Evolutionary conservation across 2,797 vertebrate species (phyloP), one percentile per base, ranked within the genome.

Genomic region (Periparus ater): DNA sequence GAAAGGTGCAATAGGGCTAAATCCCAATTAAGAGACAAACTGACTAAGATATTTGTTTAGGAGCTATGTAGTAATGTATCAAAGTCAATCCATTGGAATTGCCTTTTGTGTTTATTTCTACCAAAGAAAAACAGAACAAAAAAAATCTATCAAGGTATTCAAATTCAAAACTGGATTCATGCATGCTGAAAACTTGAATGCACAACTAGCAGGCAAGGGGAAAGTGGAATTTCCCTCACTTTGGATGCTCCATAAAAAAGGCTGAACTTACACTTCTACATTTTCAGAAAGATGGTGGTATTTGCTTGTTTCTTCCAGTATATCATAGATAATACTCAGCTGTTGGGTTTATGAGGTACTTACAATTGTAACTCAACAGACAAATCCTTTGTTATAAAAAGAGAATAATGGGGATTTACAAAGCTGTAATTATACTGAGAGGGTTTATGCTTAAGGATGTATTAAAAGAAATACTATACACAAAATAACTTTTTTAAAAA

Each of bases 371-470:
- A 94, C 70, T 78, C 63, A 89, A 72, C 40, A 92, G 72, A 73
- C 11, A 95, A 91, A 93, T 94, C 78, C 91, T 92, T 87, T 89
- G 23, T 93, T 94, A 88, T 78, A 96, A 96, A 94, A 50, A 65
- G 15, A 95, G 72, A 86, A 92, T 86, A 96, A 93, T 34, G 80
- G 57, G 93, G 94, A 97, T 92, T 96, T 92, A 97, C 88, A 94
- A 93, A 90, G 86, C 80, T 44, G n/a, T 93, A 96, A 97, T 97
- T 97, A 96, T 40, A 89, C 72, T 8, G 14, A 93, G 34, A 80
- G 30, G 66, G 72, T 89, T 93, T 92, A 85, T 29, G 58, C 9
- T 3, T 36, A 88, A 95, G 88, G 93, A 89, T 60, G 36, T 57
- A 74, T 81, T 89, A 89, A 75, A 91, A 81, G 79, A 88, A 92